phyloP scores from a whole-genome alignment of 2,888 invertebrate genomes.

The Galeruca laticollis region DNA sequence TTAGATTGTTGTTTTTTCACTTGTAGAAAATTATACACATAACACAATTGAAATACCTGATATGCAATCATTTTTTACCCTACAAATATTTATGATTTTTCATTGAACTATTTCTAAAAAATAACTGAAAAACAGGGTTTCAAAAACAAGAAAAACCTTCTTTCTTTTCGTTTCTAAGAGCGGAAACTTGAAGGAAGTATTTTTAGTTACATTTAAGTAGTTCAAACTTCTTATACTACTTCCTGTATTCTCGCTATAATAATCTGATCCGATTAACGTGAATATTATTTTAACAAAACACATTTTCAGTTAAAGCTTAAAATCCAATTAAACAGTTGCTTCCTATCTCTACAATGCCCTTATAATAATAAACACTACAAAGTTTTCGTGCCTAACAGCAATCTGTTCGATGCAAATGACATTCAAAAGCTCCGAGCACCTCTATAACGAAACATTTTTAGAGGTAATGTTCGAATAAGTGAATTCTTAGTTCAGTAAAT shows the following conservation, averaged over 20 bases:
- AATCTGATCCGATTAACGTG: too few species aligned
- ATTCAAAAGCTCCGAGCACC: background rate
- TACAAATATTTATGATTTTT: too few species aligned
- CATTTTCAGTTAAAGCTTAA: background rate
- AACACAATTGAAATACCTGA: too few species aligned
- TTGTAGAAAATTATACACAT: too few species aligned
- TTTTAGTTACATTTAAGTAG: too few species aligned
- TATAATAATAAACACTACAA: background rate
- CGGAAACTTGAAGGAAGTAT: too few species aligned
- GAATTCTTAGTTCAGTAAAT: slow-evolving; percentile 36
- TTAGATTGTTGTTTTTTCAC: too few species aligned
- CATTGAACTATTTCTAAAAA: too few species aligned
- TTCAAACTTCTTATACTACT: background rate
- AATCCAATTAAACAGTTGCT: background rate
- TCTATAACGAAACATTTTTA: slow-evolving; percentile 15
- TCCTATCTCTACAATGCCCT: background rate
- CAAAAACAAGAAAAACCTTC: too few species aligned
- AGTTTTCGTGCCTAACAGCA: slow-evolving; percentile 3
- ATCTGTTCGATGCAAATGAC: slow-evolving; percentile 4
- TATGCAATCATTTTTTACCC: too few species aligned
- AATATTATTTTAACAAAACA: background rate
- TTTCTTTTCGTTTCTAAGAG: too few species aligned
- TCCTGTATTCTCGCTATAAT: background rate
- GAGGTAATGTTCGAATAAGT: slow-evolving; percentile 37
- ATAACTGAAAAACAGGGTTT: too few species aligned